Percentiles rank a stretch among this genome's conserved stretches.
Evolutionary conservation across 2,113 vertebrate species (phyloP).

Genomic region (Hypomesus transpacificus): DNA sequence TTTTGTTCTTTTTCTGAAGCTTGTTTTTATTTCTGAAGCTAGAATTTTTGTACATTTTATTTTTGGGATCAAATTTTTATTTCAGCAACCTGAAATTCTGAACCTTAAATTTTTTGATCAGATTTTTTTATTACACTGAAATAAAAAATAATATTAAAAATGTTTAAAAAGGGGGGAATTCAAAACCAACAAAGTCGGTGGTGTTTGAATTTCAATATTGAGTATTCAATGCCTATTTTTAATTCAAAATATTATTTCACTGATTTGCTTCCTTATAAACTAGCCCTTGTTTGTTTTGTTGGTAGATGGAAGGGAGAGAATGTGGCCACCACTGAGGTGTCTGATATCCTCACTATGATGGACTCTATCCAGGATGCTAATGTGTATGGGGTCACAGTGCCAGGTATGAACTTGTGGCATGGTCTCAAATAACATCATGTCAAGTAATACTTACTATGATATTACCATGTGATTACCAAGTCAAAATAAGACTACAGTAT

Average conservation of each 20-base stretch:
- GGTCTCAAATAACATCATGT: background rate
- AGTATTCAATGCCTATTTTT: too few species aligned
- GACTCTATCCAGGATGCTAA: constrained; percentile 81
- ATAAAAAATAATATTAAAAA: too few species aligned
- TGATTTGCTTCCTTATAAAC: background rate
- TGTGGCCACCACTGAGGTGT: constrained; percentile 86
- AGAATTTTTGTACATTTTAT: too few species aligned
- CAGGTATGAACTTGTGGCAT: constrained; percentile 63
- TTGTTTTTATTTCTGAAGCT: too few species aligned
- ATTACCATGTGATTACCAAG: background rate
- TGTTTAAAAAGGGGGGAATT: too few species aligned
- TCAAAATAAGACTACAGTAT: background rate
- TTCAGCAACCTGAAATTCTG: background rate
- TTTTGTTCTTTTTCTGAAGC: too few species aligned
- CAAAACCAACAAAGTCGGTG: too few species aligned
- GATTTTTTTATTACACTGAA: too few species aligned
- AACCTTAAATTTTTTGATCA: background rate
- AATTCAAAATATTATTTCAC: too few species aligned
- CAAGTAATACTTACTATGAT: background rate
- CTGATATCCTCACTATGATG: constrained; percentile 65
- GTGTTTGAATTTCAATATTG: too few species aligned
- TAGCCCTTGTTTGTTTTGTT: background rate
- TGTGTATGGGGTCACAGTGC: constrained; percentile 83
- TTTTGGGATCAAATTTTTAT: too few species aligned
- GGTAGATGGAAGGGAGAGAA: constrained; percentile 91